These are phyloP conservation scores for Dromaius novaehollandiae DNA, from an alignment of 2,113 vertebrate species.

Conservation along the genomic window DNA sequence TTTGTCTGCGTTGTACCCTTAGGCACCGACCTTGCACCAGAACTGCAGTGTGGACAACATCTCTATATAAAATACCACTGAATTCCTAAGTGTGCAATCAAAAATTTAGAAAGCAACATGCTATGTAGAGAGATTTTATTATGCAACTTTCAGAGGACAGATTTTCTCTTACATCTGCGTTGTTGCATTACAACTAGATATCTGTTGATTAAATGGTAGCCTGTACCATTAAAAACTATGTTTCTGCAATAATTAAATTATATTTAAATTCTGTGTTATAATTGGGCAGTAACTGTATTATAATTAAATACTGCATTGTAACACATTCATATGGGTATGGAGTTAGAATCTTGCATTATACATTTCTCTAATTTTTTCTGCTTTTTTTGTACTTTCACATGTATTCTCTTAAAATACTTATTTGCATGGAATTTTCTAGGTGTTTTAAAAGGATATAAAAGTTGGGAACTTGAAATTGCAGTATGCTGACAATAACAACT, in stretches of 20 bases:
- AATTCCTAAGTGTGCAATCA: not conserved
- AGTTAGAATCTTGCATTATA: not conserved
- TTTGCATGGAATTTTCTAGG: not conserved
- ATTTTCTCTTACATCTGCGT: not conserved
- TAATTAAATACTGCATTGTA: not conserved
- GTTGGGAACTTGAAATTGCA: not conserved
- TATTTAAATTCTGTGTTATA: not conserved
- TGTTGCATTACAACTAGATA: not conserved
- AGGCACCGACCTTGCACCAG: not conserved
- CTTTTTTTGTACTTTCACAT: not conserved
- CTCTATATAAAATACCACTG: not conserved
- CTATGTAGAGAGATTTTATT: not conserved
- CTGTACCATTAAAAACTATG: not conserved
- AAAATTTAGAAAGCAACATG: not conserved
- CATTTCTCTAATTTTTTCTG: not conserved
- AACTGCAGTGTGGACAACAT: not conserved
- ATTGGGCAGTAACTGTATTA: not conserved
- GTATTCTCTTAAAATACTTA: not conserved
- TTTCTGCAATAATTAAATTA: not conserved
- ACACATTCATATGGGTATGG: not conserved
- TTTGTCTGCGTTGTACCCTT: not conserved
- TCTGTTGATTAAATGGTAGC: not conserved
- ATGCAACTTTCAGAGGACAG: not conserved
- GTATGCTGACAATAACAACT: not conserved
- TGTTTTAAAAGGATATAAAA: not conserved